Evolutionary conservation across 2,888 invertebrate species (phyloP).

Genomic region (Limnephilus rhombicus): DNA sequence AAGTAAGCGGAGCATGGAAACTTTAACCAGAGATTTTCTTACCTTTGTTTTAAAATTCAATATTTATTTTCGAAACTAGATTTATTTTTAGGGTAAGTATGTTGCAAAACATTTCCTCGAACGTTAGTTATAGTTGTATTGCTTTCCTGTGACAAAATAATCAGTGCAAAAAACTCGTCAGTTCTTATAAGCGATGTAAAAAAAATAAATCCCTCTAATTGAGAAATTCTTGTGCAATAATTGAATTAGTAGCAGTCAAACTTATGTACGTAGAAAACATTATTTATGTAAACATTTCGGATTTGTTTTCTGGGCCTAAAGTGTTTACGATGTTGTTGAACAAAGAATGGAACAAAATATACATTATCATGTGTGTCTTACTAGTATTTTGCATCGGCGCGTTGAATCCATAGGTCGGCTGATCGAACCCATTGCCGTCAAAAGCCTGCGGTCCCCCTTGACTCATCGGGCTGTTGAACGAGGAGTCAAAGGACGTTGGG

Average conservation of each 20-base stretch:
- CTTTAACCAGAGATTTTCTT: too few relatives aligned
- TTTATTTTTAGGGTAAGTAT: too few relatives aligned
- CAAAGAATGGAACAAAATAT: background rate
- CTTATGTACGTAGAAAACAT: background rate
- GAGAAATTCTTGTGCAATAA: background rate
- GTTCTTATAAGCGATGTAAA: background rate
- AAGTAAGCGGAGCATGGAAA: too few relatives aligned
- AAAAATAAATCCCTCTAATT: background rate
- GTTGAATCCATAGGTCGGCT: slow-evolving; percentile 58
- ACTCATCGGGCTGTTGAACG: slow-evolving; percentile 49
- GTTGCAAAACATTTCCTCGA: background rate
- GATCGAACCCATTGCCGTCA: slow-evolving; percentile 58
- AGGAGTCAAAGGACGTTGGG: slow-evolving; percentile 54
- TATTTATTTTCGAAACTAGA: background rate
- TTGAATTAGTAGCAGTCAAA: slow-evolving; percentile 3
- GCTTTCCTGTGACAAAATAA: background rate
- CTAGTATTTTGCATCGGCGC: slow-evolving; percentile 45
- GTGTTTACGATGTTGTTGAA: background rate
- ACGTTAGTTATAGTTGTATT: background rate
- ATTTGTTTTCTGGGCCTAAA: background rate
- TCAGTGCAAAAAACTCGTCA: background rate
- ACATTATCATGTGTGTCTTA: slow-evolving; percentile 5
- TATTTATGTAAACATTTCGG: background rate
- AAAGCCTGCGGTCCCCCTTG: slow-evolving; percentile 49
- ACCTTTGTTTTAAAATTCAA: background rate